These are phyloP conservation scores for Hylia prasina DNA, from an alignment of 2,113 vertebrate species.

Conservation along the genomic window DNA sequence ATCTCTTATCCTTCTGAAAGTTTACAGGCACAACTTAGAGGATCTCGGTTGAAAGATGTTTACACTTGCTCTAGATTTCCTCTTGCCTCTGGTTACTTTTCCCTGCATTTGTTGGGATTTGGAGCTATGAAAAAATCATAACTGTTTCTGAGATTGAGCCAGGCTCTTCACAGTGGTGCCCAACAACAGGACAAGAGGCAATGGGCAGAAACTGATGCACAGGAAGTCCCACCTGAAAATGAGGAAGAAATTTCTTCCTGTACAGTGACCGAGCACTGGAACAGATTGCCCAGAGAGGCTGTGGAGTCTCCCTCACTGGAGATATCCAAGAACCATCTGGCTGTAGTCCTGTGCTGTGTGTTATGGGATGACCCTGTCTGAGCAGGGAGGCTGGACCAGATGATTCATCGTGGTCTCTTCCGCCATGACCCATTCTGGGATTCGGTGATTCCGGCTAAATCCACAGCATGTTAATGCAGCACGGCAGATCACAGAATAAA, in stretches of 20 bases:
- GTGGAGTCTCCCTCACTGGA: neutral
- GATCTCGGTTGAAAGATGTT: neutral
- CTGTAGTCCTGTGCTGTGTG: neutral
- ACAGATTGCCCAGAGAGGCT: neutral
- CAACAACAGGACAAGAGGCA: neutral
- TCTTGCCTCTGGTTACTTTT: neutral
- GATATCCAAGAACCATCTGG: neutral
- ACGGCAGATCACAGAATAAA: neutral
- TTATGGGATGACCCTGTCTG: neutral
- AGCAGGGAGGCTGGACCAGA: neutral
- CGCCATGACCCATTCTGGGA: neutral
- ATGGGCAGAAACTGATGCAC: neutral
- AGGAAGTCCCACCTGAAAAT: neutral
- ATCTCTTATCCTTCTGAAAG: neutral
- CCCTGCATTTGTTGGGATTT: neutral
- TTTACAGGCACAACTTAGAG: neutral
- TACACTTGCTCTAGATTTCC: neutral
- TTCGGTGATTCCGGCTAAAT: neutral
- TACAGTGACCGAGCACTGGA: neutral
- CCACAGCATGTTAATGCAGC: neutral
- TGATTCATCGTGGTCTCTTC: neutral
- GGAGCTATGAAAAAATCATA: neutral
- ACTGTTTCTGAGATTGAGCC: neutral
- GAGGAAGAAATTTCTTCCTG: neutral
- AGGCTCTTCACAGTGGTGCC: neutral